A percentile compares a stretch with the other conserved stretches of the same genome.
Evolutionary conservation across 2,797 vertebrate genomes (phyloP).

Genomic region (Sternarchorhynchus goeldii): DNA sequence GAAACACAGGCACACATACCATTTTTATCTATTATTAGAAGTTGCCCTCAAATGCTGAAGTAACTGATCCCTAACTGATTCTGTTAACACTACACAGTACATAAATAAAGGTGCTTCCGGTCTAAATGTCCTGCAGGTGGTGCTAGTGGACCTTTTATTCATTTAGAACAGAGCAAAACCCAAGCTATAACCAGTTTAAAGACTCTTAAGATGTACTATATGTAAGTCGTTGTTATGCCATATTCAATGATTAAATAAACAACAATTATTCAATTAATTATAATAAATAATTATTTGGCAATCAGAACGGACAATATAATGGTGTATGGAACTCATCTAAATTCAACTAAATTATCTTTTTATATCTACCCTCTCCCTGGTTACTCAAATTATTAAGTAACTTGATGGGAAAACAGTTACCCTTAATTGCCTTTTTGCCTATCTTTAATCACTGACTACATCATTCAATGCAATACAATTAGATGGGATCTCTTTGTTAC

Average conservation of each 20-base stretch:
- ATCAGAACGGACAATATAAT: no score
- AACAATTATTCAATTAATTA: background rate
- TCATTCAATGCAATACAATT: slow-evolving; percentile 13
- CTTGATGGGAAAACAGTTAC: slow-evolving; percentile 22
- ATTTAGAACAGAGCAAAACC: background rate
- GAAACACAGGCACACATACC: background rate
- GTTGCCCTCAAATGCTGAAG: no score
- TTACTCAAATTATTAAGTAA: background rate
- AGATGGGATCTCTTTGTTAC: background rate
- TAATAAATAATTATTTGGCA: no score
- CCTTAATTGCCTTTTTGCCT: slow-evolving; percentile 16
- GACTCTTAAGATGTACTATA: background rate
- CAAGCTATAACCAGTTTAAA: background rate
- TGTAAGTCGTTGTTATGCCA: background rate
- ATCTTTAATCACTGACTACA: slow-evolving; percentile 2
- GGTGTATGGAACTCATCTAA: no score
- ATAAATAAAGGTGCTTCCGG: background rate
- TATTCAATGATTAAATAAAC: background rate
- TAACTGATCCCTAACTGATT: background rate
- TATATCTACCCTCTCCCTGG: no score
- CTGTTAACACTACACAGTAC: no score
- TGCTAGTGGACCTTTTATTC: slow-evolving; percentile 21
- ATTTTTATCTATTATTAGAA: background rate
- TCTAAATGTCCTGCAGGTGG: slow-evolving; percentile 34
- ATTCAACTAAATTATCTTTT: no score